Evolutionary conservation across 2,797 vertebrate genomes (phyloP).

Genomic region (Allobates femoralis): DNA sequence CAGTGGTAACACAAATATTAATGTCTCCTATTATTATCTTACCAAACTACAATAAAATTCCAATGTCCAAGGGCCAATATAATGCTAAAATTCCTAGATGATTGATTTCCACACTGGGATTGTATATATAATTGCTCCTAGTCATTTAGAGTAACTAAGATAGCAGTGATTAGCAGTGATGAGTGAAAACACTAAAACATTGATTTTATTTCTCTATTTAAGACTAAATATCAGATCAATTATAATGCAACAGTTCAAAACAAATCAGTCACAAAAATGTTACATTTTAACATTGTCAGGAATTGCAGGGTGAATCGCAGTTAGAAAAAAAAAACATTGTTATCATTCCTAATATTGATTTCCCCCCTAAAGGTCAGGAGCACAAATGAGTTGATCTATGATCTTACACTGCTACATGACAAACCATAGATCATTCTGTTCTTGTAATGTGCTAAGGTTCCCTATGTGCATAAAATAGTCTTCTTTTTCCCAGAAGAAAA

Average conservation of each 20-base stretch:
- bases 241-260: constrained; percentile 1
- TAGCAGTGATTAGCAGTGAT: neutral
- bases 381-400: constrained; percentile 55
- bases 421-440: constrained; percentile 58
- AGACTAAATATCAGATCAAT: constrained; percentile 13
- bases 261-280: constrained; percentile 1
- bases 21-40: neutral
- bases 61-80: neutral
- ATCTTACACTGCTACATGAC: constrained; percentile 40
- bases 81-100: neutral
- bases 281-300: constrained; percentile 13
- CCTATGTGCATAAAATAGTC: constrained; percentile 25
- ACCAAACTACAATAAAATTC: neutral
- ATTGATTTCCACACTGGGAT: neutral
- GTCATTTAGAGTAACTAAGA: neutral
- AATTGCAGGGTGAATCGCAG: constrained; percentile 25
- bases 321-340: constrained; percentile 43
- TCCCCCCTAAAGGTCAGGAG: constrained; percentile 49
- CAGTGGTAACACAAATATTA: neutral
- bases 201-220: constrained; percentile 29
- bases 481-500: neutral
- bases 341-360: constrained; percentile 59
- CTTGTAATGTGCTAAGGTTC: neutral
- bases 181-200: neutral
- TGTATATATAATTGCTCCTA: too few relatives aligned